These are phyloP conservation scores for Halcyon badia DNA, from an alignment of 2,797 vertebrate genomes.

Conservation along the genomic window DNA sequence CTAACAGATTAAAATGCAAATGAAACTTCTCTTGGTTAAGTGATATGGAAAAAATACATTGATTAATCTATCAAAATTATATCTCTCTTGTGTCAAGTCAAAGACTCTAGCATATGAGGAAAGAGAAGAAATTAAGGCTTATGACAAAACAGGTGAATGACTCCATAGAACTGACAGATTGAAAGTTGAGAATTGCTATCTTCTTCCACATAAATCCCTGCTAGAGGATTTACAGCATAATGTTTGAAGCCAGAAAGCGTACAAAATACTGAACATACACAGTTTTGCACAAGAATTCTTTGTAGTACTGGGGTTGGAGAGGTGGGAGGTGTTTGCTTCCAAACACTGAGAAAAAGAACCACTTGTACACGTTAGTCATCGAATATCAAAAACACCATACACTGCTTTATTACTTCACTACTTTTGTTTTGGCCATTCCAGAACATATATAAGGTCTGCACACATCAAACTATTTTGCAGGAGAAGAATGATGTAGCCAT, in stretches of 20 bases:
- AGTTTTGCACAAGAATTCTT: not conserved
- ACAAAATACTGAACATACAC: not conserved
- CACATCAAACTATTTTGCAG: not conserved
- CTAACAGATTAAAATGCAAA: not conserved
- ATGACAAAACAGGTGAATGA: not conserved
- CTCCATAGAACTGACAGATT: not conserved
- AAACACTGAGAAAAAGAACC: not conserved
- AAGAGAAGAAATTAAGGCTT: not conserved
- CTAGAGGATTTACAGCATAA: not conserved
- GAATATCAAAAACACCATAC: not conserved
- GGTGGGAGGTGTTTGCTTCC: not conserved
- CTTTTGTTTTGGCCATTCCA: not conserved
- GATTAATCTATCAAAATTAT: not conserved
- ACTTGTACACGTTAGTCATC: not conserved
- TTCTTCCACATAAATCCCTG: not conserved
- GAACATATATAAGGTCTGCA: not conserved
- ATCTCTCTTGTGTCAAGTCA: not conserved
- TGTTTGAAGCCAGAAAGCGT: not conserved
- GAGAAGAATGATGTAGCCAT: not conserved
- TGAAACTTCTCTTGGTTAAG: not conserved
- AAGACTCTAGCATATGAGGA: not conserved
- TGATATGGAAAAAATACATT: not conserved
- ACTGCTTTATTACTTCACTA: not conserved
- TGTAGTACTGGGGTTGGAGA: not conserved
- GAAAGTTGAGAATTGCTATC: not conserved